phyloP scores from a whole-genome alignment of 2,888 invertebrate genomes.

The Vandiemenella viatica region DNA sequence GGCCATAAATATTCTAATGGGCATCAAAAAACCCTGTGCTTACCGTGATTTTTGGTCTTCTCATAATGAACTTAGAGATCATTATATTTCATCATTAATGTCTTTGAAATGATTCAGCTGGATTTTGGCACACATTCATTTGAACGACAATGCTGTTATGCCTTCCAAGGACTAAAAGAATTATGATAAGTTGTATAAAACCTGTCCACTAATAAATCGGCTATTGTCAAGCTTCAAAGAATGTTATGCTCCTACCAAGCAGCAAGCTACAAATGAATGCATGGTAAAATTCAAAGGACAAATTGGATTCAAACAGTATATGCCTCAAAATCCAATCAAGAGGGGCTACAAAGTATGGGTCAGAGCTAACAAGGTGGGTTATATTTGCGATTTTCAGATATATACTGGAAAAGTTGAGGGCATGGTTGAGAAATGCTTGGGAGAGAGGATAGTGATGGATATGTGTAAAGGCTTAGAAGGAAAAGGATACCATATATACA shows the following conservation, averaged over 20 bases:
- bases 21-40: constrained; percentile 18
- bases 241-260: not conserved
- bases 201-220: constrained; percentile 1
- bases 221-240: not conserved
- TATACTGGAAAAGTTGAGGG: constrained; percentile 21
- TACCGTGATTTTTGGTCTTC: constrained; percentile 19
- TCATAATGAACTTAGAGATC: constrained; percentile 14
- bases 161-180: not conserved
- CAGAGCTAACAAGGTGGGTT: constrained; percentile 17
- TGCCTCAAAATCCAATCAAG: constrained; percentile 21
- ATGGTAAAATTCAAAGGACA: constrained; percentile 21
- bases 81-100: constrained; percentile 15
- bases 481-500: constrained; percentile 19
- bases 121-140: constrained; percentile 7
- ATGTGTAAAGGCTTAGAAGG: constrained; percentile 16
- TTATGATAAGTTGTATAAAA: constrained; percentile 10
- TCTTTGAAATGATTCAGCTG: constrained; percentile 14
- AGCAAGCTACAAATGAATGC: constrained; percentile 14
- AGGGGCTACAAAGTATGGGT: constrained; percentile 21
- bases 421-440: constrained; percentile 17
- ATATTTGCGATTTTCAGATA: constrained; percentile 20
- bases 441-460: constrained; percentile 19
- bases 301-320: constrained; percentile 19
- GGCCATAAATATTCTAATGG: constrained; percentile 20
- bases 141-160: constrained; percentile 1